Percentiles rank a stretch among this genome's conserved stretches.
These are phyloP conservation scores for Casuarius casuarius DNA, from an alignment of 2,113 vertebrate genomes.

Conservation along the genomic window DNA sequence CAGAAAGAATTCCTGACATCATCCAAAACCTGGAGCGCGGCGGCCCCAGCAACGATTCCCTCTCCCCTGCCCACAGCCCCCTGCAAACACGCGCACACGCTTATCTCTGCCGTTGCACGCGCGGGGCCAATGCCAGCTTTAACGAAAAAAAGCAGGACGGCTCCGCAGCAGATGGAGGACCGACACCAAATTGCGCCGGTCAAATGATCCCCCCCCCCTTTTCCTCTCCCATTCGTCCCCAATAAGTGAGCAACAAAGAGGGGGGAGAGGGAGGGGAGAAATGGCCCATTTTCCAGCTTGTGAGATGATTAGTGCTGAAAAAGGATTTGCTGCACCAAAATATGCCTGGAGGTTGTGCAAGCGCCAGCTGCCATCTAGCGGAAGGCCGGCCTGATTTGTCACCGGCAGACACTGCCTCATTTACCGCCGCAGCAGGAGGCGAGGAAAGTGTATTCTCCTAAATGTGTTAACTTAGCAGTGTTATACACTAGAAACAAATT, in stretches of 20 bases:
- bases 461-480: conserved; percentile 74
- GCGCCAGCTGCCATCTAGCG: conserved; percentile 82
- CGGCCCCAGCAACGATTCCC: not conserved
- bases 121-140: not conserved
- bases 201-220: not conserved
- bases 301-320: conserved; percentile 55
- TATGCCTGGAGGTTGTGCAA: conserved; percentile 50
- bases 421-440: conserved; percentile 73
- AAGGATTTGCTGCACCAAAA: conserved; percentile 27
- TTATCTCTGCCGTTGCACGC: not conserved
- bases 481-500: conserved; percentile 75
- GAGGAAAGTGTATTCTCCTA: conserved; percentile 53
- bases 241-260: conserved; percentile 48
- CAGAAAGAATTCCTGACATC: not conserved
- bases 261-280: conserved; percentile 55
- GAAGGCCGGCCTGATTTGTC: not conserved
- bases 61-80: not conserved
- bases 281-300: conserved; percentile 68
- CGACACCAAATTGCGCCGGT: not conserved
- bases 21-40: too few species aligned
- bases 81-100: not conserved
- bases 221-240: conserved; percentile 36
- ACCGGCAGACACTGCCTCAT: conserved; percentile 49
- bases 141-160: not conserved
- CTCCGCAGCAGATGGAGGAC: conserved; percentile 39